A percentile compares a stretch with the other conserved stretches of the same genome.
Conservation (phyloP, 2,888 invertebrate genomes). For the Muschampia plurimacula region DNA sequence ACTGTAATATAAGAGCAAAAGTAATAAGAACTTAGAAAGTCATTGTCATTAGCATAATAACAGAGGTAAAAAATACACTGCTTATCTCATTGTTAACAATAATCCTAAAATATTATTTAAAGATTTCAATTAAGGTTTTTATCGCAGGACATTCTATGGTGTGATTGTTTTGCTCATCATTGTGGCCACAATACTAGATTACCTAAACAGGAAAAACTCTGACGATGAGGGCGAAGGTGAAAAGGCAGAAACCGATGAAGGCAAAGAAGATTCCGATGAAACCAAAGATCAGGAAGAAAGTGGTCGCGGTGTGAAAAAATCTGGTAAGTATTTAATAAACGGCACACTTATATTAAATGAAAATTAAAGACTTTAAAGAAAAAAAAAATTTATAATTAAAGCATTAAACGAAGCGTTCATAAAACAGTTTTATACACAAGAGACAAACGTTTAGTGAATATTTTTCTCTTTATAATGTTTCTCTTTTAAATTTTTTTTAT, state of each 20-base stretch:
- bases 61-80: neutral
- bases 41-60: too few species aligned
- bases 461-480: neutral
- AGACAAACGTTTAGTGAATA: neutral
- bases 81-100: neutral
- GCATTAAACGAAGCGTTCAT: neutral
- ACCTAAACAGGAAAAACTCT: conserved; percentile 56
- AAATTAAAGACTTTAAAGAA: neutral
- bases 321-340: conserved; percentile 50
- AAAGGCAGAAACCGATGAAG: conserved; percentile 53
- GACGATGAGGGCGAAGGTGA: conserved; percentile 44
- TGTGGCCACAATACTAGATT: conserved; percentile 78
- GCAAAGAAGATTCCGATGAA: conserved; percentile 22
- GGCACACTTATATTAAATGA: neutral
- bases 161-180: conserved; percentile 70
- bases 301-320: conserved; percentile 47
- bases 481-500: neutral
- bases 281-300: conserved; percentile 39
- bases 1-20: too few species aligned
- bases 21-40: too few species aligned
- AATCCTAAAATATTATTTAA: neutral
- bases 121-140: neutral
- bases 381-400: neutral
- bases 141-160: conserved; percentile 74
- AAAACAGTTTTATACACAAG: neutral